Evolutionary conservation across 1,140 invertebrate genomes (phyloP), one percentile per base, ranked within the genome.

Genomic region (Bombus picipes): DNA sequence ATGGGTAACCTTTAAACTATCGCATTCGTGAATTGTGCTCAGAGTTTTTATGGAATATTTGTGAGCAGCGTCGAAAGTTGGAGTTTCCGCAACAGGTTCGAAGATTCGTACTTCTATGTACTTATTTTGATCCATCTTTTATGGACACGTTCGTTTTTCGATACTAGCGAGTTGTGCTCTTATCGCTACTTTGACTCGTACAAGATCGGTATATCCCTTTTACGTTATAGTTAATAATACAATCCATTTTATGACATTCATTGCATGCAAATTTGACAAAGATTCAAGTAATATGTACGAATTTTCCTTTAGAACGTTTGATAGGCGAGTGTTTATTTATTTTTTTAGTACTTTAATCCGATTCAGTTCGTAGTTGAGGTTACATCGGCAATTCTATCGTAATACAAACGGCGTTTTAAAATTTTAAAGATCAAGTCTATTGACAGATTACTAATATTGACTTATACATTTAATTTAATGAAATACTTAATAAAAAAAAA

Each of bases 51-150:
- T 28, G 0, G 82, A 88, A 53, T 28, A 39, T n/a, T 41, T 37
- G 34, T 9, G 47, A 4, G 12, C 3, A 18, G 41, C 68, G 18
- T 62, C 39, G n/a, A 65, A 76, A 22, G 65, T 57, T 57, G 87
- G 25, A 25, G 78, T 12, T 32, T 85, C 53, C 6, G 15, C 13
- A 25, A 62, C 12, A 15, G 80, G 39, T 73, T 39, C 39, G 37
- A 77, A 53, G 59, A 85, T 74, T 15, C 66, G 88, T 65, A 88
- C 77, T 32, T 89, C 41, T 57, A 84, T 59, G 37, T 53, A 68
- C 32, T 89, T 25, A 39, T 74, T 53, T 18, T 70, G 73, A 62
- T 78, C 73, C 88, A 89, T 88, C n/a, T 62, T 57, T 10, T 28
- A 37, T 10, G 18, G 28, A 73, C 57, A 70, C 8, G 73, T 47